Base-by-base conservation (phyloP, 2,888 invertebrate species). In the Sussaba pulchella region DNA sequence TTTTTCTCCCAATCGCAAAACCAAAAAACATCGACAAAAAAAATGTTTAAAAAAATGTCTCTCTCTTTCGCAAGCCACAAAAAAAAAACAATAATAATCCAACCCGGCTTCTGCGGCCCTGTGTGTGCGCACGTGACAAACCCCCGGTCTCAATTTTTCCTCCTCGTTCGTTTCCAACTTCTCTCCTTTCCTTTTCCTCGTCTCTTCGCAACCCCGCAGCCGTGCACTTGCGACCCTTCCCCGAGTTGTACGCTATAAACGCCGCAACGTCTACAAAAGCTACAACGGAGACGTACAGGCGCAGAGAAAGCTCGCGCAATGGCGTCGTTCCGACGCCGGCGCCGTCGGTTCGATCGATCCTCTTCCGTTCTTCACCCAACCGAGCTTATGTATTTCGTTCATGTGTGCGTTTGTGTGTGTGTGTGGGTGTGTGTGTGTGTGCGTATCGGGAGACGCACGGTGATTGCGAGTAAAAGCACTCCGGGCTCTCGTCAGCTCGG, bases 261-360 rank as follows among this genome's bases (percentile, higher is more conserved):
- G 24, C 24, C 41, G 24, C 45, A 26, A 14, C 31, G 12, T 4
- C n/a, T n/a, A n/a, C n/a, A n/a, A n/a, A n/a, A n/a, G n/a, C n/a
- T n/a, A n/a, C n/a, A n/a, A n/a, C n/a, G n/a, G 24, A 14, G 39
- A 47, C 17, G 36, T 61, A 54, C 43, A 73, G 73, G 77, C 81
- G 81, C 81, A 77, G 81, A 67, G 24, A 77, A 81, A 73, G 75
- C 82, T 82, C 72, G 78, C 81, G 87, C 85, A 82, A 82, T 85
- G 86, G 84, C 88, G 88, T 88, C 86, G 86, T n/a, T n/a, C n/a
- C 87, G 87, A 90, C 92, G 91, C 90, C 92, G 91, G 91, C 92
- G 92, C 91, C 89, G 78, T 87, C 61, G 19, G 61, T 77, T 81
- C 88, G 88, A 92, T 92, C 92, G 89, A 92, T 92, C 86, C 85